A percentile compares a stretch with the other conserved stretches of the same genome.
Evolutionary conservation across 1,140 invertebrate genomes (phyloP).

Genomic region (Pteromalus puparum): DNA sequence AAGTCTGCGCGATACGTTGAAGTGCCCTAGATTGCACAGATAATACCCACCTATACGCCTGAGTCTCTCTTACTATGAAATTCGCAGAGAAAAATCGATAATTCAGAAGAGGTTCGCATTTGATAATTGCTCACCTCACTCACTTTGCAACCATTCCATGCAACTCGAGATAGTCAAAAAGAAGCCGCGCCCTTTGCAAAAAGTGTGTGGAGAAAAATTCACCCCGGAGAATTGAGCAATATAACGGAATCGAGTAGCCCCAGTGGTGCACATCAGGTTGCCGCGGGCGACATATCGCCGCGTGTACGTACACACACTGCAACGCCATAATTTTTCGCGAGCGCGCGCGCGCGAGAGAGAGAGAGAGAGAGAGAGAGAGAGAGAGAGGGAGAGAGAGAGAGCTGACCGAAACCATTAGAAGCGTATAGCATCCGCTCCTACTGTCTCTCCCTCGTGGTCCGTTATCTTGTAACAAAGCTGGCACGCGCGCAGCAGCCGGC

Average conservation of each 20-base stretch:
- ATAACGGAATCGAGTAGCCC: background rate
- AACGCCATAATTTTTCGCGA: background rate
- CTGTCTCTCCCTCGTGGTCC: slow-evolving; percentile 9
- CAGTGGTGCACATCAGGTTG: background rate
- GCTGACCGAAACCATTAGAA: slow-evolving; percentile 6
- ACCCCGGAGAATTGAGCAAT: background rate
- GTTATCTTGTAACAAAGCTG: slow-evolving; percentile 40
- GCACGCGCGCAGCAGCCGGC: slow-evolving; percentile 14
- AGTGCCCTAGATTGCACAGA: too few species aligned
- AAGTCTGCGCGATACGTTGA: too few species aligned
- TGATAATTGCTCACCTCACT: too few species aligned
- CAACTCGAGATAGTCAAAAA: background rate
- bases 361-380: slow-evolving; percentile 48
- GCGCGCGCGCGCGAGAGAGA: background rate
- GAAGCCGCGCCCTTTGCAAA: background rate
- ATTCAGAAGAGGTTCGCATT: too few species aligned
- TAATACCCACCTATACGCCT: too few species aligned
- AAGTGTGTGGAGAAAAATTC: background rate
- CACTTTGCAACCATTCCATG: background rate
- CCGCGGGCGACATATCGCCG: background rate
- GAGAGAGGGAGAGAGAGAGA: background rate
- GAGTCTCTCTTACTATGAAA: too few species aligned
- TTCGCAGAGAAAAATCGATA: too few species aligned
- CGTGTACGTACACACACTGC: background rate
- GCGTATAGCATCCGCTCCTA: background rate